These are phyloP conservation scores for Tragopan temminckii DNA, from an alignment of 2,797 vertebrate genomes.

Conservation along the genomic window DNA sequence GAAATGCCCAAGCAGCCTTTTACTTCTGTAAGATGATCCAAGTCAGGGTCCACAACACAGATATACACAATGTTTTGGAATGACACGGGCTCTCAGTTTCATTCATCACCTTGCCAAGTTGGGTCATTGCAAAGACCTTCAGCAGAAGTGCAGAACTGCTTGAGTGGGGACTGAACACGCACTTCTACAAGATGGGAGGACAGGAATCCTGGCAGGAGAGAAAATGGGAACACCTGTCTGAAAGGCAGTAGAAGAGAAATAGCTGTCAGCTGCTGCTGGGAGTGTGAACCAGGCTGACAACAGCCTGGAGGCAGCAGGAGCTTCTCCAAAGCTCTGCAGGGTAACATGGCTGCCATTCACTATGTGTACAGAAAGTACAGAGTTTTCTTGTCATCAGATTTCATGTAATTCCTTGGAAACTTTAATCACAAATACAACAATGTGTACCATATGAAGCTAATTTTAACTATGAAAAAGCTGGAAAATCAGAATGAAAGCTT, in stretches of 20 bases:
- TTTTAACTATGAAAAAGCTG: background rate
- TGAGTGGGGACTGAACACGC: rapidly evolving
- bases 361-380: background rate
- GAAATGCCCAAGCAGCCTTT: background rate
- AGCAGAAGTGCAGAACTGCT: background rate
- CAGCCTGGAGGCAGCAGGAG: background rate
- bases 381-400: background rate
- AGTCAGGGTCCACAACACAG: rapidly evolving
- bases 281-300: rapidly evolving
- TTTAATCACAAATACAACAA: background rate
- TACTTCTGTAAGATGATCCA: background rate
- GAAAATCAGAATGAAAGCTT: constrained; percentile 9
- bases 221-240: background rate
- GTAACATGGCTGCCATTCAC: rapidly evolving
- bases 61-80: background rate
- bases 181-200: background rate
- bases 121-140: rapidly evolving
- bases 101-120: too few relatives aligned
- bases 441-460: background rate
- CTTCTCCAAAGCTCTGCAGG: background rate
- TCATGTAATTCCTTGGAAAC: background rate
- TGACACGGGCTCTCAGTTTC: background rate
- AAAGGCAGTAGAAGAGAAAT: background rate
- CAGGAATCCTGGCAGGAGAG: rapidly evolving
- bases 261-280: background rate